A percentile compares a stretch with the other conserved stretches of the same genome.
These are phyloP conservation scores for Bradypus variegatus DNA, from an alignment of 2,797 vertebrate genomes.

Conservation along the genomic window DNA sequence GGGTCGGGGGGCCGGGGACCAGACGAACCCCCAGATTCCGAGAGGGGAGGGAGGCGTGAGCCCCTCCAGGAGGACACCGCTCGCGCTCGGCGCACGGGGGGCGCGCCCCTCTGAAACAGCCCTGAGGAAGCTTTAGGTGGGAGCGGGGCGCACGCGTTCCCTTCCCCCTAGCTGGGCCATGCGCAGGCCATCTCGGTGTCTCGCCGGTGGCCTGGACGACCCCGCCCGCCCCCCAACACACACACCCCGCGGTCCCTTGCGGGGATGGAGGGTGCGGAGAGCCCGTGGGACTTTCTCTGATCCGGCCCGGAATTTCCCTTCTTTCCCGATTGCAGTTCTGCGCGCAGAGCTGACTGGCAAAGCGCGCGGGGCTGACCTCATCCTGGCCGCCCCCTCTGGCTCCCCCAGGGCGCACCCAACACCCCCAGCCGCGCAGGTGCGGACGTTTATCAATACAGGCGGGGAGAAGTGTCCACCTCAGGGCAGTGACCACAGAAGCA, in stretches of 20 bases:
- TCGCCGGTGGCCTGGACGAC: rapidly evolving
- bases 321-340: not conserved
- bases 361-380: not conserved
- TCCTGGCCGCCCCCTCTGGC: not conserved
- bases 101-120: not conserved
- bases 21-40: not conserved
- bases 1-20: not conserved
- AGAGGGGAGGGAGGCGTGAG: no score
- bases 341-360: no score
- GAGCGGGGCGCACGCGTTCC: not conserved
- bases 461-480: not conserved
- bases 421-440: not conserved
- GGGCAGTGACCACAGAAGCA: no score
- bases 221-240: not conserved
- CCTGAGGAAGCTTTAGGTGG: not conserved
- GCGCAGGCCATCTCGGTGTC: not conserved
- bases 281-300: not conserved
- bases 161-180: not conserved
- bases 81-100: not conserved
- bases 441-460: not conserved
- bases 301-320: not conserved
- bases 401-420: not conserved
- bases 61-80: not conserved
- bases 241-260: not conserved
- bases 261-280: no score